phyloP scores from a whole-genome alignment of 1,140 invertebrate species.

The Drosophila willistoni region DNA sequence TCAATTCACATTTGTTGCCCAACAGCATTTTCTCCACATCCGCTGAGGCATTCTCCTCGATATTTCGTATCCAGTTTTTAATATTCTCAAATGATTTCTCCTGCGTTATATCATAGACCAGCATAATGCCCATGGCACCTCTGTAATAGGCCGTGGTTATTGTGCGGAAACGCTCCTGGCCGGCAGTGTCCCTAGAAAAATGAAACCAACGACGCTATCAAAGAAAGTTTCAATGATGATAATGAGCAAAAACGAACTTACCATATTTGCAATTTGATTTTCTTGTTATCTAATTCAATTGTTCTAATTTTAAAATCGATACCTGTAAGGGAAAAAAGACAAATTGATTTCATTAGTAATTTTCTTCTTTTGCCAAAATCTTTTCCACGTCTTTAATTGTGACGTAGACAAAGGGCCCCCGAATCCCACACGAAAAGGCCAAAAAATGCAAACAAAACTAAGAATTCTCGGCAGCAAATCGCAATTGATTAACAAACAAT shows the following conservation, averaged over 20 bases:
- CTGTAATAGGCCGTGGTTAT: constrained; percentile 99
- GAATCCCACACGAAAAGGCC: not conserved
- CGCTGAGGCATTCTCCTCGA: constrained; percentile 97
- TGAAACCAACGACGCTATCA: not conserved
- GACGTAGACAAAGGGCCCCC: constrained; percentile 18
- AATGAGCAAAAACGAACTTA: constrained; percentile 81
- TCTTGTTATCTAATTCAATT: constrained; percentile 98
- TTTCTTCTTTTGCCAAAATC: constrained; percentile 50
- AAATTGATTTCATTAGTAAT: constrained; percentile 35
- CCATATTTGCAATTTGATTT: constrained; percentile 99
- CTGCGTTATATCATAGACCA: constrained; percentile 99
- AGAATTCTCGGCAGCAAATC: constrained; percentile 18
- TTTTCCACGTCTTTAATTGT: constrained; percentile 38
- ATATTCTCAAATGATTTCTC: constrained; percentile 99
- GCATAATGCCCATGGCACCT: constrained; percentile 99
- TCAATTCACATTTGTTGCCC: constrained; percentile 97
- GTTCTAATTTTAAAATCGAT: constrained; percentile 99
- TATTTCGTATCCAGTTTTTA: constrained; percentile 99
- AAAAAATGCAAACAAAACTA: constrained; percentile 3
- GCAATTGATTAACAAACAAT: constrained; percentile 67
- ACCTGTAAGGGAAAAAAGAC: constrained; percentile 86
- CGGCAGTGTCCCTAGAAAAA: constrained; percentile 94
- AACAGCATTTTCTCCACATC: constrained; percentile 98
- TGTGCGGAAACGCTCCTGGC: constrained; percentile 97
- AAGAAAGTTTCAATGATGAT: too few relatives aligned